Evolutionary conservation across 2,888 invertebrate genomes (phyloP).

Genomic region (Melieria crassipennis): DNA sequence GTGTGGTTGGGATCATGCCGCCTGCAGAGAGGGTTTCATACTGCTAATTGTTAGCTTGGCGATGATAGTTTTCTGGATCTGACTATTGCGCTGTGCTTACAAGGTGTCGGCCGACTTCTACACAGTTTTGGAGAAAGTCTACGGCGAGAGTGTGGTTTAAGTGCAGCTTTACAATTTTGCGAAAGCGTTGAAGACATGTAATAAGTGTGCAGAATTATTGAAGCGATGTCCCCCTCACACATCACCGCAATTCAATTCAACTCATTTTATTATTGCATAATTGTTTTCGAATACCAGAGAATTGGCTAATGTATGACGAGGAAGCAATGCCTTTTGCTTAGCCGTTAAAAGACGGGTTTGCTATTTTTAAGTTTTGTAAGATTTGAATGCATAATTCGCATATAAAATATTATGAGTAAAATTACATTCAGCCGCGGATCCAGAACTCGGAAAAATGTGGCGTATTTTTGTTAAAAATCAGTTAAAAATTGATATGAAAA

Average conservation of each 20-base stretch:
- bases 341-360: no score
- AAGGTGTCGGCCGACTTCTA: constrained; percentile 64
- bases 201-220: constrained; percentile 18
- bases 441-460: no score
- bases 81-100: constrained; percentile 64
- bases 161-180: constrained; percentile 33
- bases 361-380: no score
- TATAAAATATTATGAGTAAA: no score
- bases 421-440: no score
- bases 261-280: constrained; percentile 18
- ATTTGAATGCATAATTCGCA: no score
- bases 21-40: constrained; percentile 54
- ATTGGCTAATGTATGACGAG: no score
- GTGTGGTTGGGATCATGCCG: constrained; percentile 80
- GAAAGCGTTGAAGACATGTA: constrained; percentile 21
- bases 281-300: no score
- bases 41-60: constrained; percentile 52
- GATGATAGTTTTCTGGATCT: constrained; percentile 61
- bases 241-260: constrained; percentile 1
- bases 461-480: no score
- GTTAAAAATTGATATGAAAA: no score
- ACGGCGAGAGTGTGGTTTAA: constrained; percentile 57
- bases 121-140: constrained; percentile 62
- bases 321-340: no score
- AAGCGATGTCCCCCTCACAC: neutral